These are phyloP conservation scores for Drosophila busckii DNA, from an alignment of 1,140 invertebrate species.

Conservation along the genomic window DNA sequence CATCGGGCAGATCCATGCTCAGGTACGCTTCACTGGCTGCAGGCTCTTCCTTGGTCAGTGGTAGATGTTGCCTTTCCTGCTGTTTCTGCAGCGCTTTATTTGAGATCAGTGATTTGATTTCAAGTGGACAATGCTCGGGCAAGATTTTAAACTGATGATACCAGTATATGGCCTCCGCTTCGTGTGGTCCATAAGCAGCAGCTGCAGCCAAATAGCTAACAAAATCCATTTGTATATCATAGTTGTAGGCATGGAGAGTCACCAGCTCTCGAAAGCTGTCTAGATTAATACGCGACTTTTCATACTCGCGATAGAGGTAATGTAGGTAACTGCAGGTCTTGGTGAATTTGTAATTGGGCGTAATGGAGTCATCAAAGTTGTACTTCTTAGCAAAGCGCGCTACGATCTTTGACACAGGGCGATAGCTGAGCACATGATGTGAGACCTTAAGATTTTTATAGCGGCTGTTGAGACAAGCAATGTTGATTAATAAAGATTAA, in stretches of 20 bases:
- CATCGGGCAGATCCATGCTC: constrained; percentile 80
- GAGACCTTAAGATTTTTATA: constrained; percentile 59
- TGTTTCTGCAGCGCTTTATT: background rate
- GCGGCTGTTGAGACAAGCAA: constrained; percentile 15
- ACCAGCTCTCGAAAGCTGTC: constrained; percentile 84
- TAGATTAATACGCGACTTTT: constrained; percentile 81
- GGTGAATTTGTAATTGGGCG: constrained; percentile 82
- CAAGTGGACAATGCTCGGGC: constrained; percentile 80
- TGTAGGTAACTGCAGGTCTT: constrained; percentile 83
- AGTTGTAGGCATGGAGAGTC: constrained; percentile 80
- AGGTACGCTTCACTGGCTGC: constrained; percentile 68
- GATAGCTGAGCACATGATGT: constrained; percentile 80
- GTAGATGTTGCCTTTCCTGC: background rate
- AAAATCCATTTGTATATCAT: constrained; percentile 81
- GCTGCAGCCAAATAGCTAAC: constrained; percentile 78
- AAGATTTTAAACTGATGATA: constrained; percentile 81
- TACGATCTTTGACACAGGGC: constrained; percentile 82
- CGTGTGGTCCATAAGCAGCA: constrained; percentile 76
- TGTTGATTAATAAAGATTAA: background rate
- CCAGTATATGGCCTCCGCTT: constrained; percentile 82
- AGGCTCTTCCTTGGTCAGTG: constrained; percentile 10
- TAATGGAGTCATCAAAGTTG: constrained; percentile 80
- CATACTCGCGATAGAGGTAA: constrained; percentile 83
- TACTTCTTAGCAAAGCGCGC: constrained; percentile 82
- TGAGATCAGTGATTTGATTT: constrained; percentile 66